phyloP scores from a whole-genome alignment of 2,797 vertebrate genomes.

The Helostoma temminkii region DNA sequence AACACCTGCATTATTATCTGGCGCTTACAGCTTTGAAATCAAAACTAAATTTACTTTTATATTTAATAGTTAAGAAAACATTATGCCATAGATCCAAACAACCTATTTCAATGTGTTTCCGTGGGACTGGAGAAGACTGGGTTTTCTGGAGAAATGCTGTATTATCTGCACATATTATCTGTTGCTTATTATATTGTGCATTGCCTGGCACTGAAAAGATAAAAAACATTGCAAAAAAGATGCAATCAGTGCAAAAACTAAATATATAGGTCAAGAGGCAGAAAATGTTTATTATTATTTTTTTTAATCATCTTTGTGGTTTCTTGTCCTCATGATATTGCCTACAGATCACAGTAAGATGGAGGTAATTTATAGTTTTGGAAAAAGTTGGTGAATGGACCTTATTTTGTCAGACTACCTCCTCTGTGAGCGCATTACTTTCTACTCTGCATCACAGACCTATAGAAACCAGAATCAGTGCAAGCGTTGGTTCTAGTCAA shows the following conservation, averaged over 20 bases:
- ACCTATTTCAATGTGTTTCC: too few relatives aligned
- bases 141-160: too few relatives aligned
- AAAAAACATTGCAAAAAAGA: background rate
- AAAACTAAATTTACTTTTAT: background rate
- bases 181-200: background rate
- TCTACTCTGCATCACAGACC: too few relatives aligned
- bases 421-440: background rate
- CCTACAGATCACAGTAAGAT: too few relatives aligned
- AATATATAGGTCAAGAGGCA: background rate
- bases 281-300: background rate
- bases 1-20: background rate
- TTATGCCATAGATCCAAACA: too few relatives aligned
- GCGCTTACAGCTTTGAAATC: background rate
- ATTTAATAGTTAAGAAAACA: background rate
- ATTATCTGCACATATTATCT: background rate
- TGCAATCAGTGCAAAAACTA: too few relatives aligned
- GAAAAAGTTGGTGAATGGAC: background rate
- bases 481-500: background rate
- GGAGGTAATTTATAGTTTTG: background rate
- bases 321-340: background rate
- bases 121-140: too few relatives aligned
- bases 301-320: background rate
- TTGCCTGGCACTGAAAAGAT: background rate
- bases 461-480: background rate
- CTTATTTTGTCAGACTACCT: constrained; percentile 5